Base-by-base conservation (phyloP, 2,888 invertebrate genomes). In the Polyommatus icarus region DNA sequence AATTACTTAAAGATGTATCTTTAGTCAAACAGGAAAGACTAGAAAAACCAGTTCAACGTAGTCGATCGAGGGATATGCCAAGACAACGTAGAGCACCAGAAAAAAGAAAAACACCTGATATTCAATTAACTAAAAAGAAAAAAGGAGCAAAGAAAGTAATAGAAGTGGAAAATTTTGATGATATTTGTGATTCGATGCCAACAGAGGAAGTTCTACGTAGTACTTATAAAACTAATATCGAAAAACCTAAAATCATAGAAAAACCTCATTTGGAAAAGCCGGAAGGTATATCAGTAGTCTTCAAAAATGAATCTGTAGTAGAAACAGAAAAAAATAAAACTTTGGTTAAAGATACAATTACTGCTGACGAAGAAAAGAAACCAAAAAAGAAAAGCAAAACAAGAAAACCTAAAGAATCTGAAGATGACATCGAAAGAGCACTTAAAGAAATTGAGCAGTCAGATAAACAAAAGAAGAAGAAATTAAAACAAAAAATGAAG, bases 101-200 rank as follows among this genome's bases (percentile, higher is more conserved):
- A 81, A 93, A 91, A 81, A 87, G 92, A 1, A 91, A 89, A 77
- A 85, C 87, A 10, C 88, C 91, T 80, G 92, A 93, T 57, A 80
- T 85, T 10, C 90, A 91, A 81, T 81, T 83, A 6, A 81, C 83
- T 59, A 93, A 92, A 84, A 92, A 91, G 84, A 93, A 93, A 82
- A 93, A 91, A 81, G 85, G 87, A 12, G 81, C 83, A 71, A 92
- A 88, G 82, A 91, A 89, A 82, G 91, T 90, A 0, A 90, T 91
- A 6, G 93, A 93, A 84, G 94, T 93, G 59, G 84, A 92, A 83
- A 88, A 92, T 71, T 93, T 94, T 82, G 94, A 91, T 76, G 91
- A 92, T 77, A 79, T 84, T 76, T 81, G 82, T 78, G 82, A 85
- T 50, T 46, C 77, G 67, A 81, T 82, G 79, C 46, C 80, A 8